phyloP scores from a whole-genome alignment of 2,113 vertebrate species.

The Podarcis muralis region DNA sequence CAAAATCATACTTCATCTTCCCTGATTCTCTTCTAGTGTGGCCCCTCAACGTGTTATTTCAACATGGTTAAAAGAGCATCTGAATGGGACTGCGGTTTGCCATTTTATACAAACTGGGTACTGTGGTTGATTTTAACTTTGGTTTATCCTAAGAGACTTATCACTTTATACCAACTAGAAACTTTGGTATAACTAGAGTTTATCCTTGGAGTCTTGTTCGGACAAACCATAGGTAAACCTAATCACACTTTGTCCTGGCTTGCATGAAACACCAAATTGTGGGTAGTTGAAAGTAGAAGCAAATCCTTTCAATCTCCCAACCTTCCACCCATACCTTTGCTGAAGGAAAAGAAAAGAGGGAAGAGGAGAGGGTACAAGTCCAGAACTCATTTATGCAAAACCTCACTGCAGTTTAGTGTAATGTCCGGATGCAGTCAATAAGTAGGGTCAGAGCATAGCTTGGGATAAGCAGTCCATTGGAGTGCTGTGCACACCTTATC shows the following conservation, averaged over 20 bases:
- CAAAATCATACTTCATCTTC: too few species aligned
- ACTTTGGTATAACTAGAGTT: too few species aligned
- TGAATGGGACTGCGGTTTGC: too few species aligned
- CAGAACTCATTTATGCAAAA: too few species aligned
- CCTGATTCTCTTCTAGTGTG: too few species aligned
- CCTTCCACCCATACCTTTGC: not conserved
- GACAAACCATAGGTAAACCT: not conserved
- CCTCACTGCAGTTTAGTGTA: not conserved
- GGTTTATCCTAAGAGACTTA: not conserved
- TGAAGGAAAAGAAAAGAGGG: too few species aligned
- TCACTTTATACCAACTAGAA: too few species aligned
- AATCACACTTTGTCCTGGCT: not conserved
- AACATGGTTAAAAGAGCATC: too few species aligned
- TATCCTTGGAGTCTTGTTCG: not conserved
- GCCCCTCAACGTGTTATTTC: too few species aligned
- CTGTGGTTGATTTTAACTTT: too few species aligned
- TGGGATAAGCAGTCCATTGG: not conserved
- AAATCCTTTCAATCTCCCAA: not conserved
- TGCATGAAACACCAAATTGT: not conserved
- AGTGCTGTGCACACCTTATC: not conserved
- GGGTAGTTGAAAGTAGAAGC: not conserved
- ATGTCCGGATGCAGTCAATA: not conserved
- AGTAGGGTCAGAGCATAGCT: not conserved
- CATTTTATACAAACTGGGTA: too few species aligned
- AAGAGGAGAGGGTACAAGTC: not conserved